Conservation (phyloP, 2,797 vertebrate species). For the Macroramphosus scolopax region DNA sequence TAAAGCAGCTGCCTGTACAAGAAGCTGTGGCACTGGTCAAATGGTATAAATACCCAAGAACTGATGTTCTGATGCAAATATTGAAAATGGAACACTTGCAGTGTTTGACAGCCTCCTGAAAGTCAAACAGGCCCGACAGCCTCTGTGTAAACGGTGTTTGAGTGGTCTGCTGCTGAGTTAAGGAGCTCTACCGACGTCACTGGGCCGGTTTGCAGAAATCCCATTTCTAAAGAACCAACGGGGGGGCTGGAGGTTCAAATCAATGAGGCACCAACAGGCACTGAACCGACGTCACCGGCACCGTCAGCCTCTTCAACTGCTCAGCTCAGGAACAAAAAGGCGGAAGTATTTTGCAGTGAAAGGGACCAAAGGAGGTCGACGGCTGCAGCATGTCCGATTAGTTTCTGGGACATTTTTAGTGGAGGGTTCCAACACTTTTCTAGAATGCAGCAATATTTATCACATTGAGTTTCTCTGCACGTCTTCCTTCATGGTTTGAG, state of each 20-base stretch:
- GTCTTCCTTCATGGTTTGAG: too few relatives aligned
- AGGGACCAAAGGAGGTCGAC: constrained; percentile 9
- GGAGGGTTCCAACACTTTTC: too few relatives aligned
- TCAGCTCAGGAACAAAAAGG: constrained; percentile 31
- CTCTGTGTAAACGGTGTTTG: constrained; percentile 3
- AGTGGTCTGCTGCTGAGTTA: neutral
- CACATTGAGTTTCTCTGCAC: too few relatives aligned
- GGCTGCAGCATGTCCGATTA: neutral
- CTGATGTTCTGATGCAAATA: neutral
- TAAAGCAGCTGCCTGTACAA: too few relatives aligned
- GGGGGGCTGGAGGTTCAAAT: constrained; percentile 45
- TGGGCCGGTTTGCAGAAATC: constrained; percentile 21
- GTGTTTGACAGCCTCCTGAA: constrained; percentile 4
- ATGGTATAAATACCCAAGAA: too few relatives aligned
- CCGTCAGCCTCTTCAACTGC: constrained; percentile 27
- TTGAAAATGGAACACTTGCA: too few relatives aligned
- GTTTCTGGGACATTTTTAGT: too few relatives aligned
- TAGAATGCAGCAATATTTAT: too few relatives aligned
- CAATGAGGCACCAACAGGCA: constrained; percentile 35
- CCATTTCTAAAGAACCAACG: constrained; percentile 43
- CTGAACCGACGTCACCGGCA: constrained; percentile 31
- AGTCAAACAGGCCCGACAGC: constrained; percentile 6
- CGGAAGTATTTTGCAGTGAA: constrained; percentile 26
- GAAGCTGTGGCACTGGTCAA: too few relatives aligned
- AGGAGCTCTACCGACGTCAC: constrained; percentile 40